A percentile compares a stretch with the other conserved stretches of the same genome.
phyloP scores from a whole-genome alignment of 2,113 vertebrate species.

The Grammomys dolichurus region DNA sequence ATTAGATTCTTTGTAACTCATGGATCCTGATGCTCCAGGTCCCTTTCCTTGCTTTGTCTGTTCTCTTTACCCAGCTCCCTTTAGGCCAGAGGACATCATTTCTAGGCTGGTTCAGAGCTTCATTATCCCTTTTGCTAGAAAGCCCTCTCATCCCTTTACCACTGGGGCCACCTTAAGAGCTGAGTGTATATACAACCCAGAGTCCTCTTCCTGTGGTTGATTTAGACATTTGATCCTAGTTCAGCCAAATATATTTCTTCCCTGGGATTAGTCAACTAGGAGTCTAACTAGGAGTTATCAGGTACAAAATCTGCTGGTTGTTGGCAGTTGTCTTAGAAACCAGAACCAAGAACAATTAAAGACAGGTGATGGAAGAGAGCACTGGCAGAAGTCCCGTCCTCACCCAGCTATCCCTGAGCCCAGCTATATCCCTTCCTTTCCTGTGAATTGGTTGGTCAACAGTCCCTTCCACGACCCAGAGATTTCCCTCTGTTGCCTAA shows the following conservation, averaged over 20 bases:
- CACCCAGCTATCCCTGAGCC: not conserved
- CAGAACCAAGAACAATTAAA: slow-evolving; percentile 22
- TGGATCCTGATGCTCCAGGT: not conserved
- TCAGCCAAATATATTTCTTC: not conserved
- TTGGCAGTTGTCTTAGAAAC: slow-evolving; percentile 15
- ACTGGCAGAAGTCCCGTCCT: not conserved
- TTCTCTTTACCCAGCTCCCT: not conserved
- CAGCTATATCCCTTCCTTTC: not conserved
- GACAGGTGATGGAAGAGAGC: slow-evolving; percentile 3
- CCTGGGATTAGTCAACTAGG: slow-evolving; percentile 16
- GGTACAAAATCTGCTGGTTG: not conserved
- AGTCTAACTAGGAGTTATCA: not conserved
- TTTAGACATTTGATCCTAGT: not conserved
- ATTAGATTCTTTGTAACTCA: not conserved
- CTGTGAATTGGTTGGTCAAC: not conserved
- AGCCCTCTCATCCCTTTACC: not conserved
- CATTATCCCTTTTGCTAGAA: not conserved
- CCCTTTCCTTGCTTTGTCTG: not conserved
- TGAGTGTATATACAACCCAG: not conserved
- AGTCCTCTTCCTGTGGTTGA: not conserved
- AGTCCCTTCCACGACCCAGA: slow-evolving; percentile 28
- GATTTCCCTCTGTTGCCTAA: slow-evolving; percentile 52
- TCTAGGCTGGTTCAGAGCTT: not conserved
- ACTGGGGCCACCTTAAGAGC: not conserved
- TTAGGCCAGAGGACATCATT: not conserved